Evolutionary conservation across 2,113 vertebrate species (phyloP), one percentile per base, ranked within the genome.

Genomic region (Anolis carolinensis): DNA sequence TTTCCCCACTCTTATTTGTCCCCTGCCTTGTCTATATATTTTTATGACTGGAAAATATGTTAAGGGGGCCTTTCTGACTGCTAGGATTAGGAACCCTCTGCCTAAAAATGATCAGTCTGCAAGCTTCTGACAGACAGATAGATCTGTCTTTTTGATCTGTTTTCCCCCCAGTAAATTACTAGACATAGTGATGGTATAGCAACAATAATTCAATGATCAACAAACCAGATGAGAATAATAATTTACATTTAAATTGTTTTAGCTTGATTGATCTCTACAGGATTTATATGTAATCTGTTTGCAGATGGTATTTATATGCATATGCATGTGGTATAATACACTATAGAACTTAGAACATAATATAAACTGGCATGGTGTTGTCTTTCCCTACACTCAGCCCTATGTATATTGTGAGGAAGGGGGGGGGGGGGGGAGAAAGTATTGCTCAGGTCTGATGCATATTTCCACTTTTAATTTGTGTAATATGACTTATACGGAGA

Each of bases 401-500:
- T 87, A 83, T 92, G 85, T 83, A 88, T 0, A 0, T 87, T 86
- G 82, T 79, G 79, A 63, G 65, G 39, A 87, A 86, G 89, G 89
- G 91, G 89, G 91, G 89, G 89, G 91, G 89, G 91, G 91, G 0
- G n/a, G 86, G 92, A 94, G 87, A 89, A 83, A 88, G 52, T 86
- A 92, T 92, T 88, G 86, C 94, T 92, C 92, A 86, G 90, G 89
- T 84, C 90, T 92, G 87, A 95, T 92, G 90, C 79, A 89, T 86
- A 81, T 90, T 93, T 91, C 87, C 87, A 82, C 50, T n/a, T 20
- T 63, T 48, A 67, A 86, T 87, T 34, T 55, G 23, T 50, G 62
- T 87, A 91, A 86, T 84, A 59, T 81, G 91, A 90, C 92, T 89
- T 94, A 90, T 91, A 80, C 91, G 93, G 93, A 89, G 93, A 94